phyloP scores from a whole-genome alignment of 2,113 vertebrate species.

The Siniperca knerii region DNA sequence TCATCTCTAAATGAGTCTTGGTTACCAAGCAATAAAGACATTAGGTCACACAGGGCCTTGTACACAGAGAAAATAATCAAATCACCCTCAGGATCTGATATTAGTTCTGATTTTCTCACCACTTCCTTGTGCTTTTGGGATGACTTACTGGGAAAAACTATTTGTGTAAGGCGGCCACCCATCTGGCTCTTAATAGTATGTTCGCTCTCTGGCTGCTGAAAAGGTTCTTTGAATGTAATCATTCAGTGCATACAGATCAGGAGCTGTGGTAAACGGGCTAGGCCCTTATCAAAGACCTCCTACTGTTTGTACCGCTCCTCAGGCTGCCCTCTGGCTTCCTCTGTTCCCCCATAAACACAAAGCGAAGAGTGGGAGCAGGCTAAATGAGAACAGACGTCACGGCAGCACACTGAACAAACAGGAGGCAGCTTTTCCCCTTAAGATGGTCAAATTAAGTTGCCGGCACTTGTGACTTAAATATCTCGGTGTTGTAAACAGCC shows the following conservation, averaged over 20 bases:
- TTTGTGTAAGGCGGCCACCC: slow-evolving; percentile 44
- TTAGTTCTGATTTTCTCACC: slow-evolving; percentile 35
- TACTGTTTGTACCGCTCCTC: slow-evolving; percentile 24
- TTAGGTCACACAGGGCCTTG: slow-evolving; percentile 39
- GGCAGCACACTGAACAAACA: slow-evolving; percentile 15
- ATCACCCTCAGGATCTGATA: slow-evolving; percentile 47
- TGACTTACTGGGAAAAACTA: slow-evolving; percentile 17
- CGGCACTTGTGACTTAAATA: background rate
- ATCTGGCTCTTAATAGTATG: background rate
- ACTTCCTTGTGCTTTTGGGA: slow-evolving; percentile 20
- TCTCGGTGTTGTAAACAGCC: slow-evolving; percentile 6
- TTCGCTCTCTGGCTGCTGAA: slow-evolving; percentile 6
- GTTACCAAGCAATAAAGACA: slow-evolving; percentile 63
- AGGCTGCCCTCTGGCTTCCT: slow-evolving; percentile 33
- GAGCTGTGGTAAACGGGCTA: slow-evolving; percentile 28
- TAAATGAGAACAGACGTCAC: slow-evolving; percentile 49
- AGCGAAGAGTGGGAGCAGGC: slow-evolving; percentile 15
- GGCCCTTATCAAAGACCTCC: slow-evolving; percentile 51
- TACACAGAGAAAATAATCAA: slow-evolving; percentile 59
- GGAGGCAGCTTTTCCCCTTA: slow-evolving; percentile 6
- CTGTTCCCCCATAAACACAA: slow-evolving; percentile 31
- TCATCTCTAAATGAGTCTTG: slow-evolving; percentile 49
- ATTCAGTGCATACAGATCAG: slow-evolving; percentile 46
- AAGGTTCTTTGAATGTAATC: slow-evolving; percentile 25
- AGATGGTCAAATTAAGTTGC: background rate